Base-by-base conservation (phyloP, 1,140 invertebrate genomes). In the Vanessa tameamea region DNA sequence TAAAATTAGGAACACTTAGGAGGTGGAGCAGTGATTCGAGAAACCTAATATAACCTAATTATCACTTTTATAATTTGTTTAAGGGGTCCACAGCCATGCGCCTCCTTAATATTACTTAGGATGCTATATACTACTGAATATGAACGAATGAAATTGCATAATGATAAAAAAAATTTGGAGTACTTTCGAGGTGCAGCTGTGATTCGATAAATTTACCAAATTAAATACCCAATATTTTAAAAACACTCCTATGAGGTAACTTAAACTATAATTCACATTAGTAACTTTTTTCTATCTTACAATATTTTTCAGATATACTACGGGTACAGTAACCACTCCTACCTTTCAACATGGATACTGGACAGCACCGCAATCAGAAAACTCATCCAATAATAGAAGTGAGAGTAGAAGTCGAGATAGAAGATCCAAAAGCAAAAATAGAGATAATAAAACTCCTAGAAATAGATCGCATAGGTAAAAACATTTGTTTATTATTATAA, bases 261-360 rank as follows among this genome's bases (percentile, higher is more conserved):
- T 14, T 14, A 50, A 6, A 14, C 4, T 50, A 50, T 0, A 51
- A 51, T 51, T 12, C 6, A 15, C 12, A 51, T 14, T 15, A 1
- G 31, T n/a, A 55, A 16, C 16, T 6, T 16, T 13, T 31, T 26
- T 20, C 20, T 31, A n/a, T 13, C 31, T 6, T 26, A 59, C 6
- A 59, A 59, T 47, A 15, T 48, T 63, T 78, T 78, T 11, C 75
- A 92, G 90, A 13, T 92, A 92, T 57, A 87, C 87, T 63, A 87
- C 89, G 14, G 86, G 81, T 2, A 48, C 80, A n/a, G 81, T 78
- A 9, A 73, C 82, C 13, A 73, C 82, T 12, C 87, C 90, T 7
- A 87, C 89, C 55, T 92, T 91, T 72, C 90, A 92, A 68, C 90
- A 92, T 79, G 90, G 90, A 4, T 92, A 92, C 75, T 92, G 90